Evolutionary conservation across 2,113 vertebrate genomes (phyloP), one percentile per base, ranked within the genome.

Genomic region (Calyptommatus sinebrachiatus): DNA sequence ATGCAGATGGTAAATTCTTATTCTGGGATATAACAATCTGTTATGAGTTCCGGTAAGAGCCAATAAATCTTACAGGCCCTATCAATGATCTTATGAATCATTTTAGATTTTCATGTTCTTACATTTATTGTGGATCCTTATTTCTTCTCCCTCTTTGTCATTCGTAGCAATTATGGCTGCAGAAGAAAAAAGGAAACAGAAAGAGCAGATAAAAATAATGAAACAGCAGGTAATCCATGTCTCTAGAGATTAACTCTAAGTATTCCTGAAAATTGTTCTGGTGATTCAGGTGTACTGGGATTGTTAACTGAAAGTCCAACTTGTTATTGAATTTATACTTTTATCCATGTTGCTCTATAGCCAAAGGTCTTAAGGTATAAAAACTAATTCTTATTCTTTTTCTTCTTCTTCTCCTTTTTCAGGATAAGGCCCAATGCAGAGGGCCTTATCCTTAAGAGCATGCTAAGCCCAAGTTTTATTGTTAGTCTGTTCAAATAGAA

Each of bases 141-240:
- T 41, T 41, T 41, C 68, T 83, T 74, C 86, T 86, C 72, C 90
- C 87, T 14, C 65, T 93, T 31, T 85, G 89, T 84, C 89, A 75
- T 12, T 87, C 65, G 79, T 88, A 99, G 98, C 98, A 87, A 96
- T 97, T 92, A 95, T 97, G 94, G 97, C 96, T 86, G 98, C 98
- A 70, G 98, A 99, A 89, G 97, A 98, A 87, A 97, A 97, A 65
- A 91, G 96, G 84, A 98, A 97, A 77, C 97, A 97, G 90, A 98
- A 97, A 88, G 98, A 99, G 75, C 97, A 99, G 88, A 95, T 99
- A 84, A 99, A 98, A 94, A 96, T 99, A 91, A 92, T 98, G 88
- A 99, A 98, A 86, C 98, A 99, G 85, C 98, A 99, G 97, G 98
- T 99, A 97, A 84, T 70, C 61, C 69, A 62, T 6, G 77, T 70